A percentile compares a stretch with the other conserved stretches of the same genome.
Evolutionary conservation across 2,888 invertebrate species (phyloP).

Genomic region (Cheilosia impressa): DNA sequence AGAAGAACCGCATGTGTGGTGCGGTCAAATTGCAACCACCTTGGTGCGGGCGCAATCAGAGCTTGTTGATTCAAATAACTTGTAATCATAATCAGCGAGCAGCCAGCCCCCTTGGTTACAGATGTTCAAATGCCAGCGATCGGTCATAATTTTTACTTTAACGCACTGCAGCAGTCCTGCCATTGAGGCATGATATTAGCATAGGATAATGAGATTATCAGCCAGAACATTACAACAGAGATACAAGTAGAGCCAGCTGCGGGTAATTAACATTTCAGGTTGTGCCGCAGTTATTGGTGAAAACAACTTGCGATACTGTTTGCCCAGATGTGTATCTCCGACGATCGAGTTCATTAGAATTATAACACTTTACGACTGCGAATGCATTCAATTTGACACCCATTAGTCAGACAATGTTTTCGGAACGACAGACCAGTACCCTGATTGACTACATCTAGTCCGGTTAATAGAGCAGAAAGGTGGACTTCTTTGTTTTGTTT

Average conservation of each 20-base stretch:
- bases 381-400: slow-evolving; percentile 10
- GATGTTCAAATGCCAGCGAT: slow-evolving; percentile 39
- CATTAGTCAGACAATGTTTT: not conserved
- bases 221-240: not conserved
- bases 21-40: not conserved
- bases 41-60: not conserved
- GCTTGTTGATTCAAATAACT: not conserved
- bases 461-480: slow-evolving; percentile 6
- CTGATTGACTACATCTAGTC: not conserved
- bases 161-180: slow-evolving; percentile 7
- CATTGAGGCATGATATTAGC: slow-evolving; percentile 11
- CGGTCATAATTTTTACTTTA: slow-evolving; percentile 23
- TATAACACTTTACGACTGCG: not conserved
- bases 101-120: slow-evolving; percentile 23
- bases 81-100: not conserved
- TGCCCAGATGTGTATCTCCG: slow-evolving; percentile 31
- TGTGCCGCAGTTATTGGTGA: slow-evolving; percentile 7
- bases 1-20: not conserved
- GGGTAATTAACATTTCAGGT: slow-evolving; percentile 61
- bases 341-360: not conserved
- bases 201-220: slow-evolving; percentile 38
- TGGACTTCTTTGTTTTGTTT: not conserved
- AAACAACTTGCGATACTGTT: slow-evolving; percentile 28
- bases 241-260: slow-evolving; percentile 33
- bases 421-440: not conserved